Conservation (phyloP, 2,797 vertebrate species). For the Erpetoichthys calabaricus region DNA sequence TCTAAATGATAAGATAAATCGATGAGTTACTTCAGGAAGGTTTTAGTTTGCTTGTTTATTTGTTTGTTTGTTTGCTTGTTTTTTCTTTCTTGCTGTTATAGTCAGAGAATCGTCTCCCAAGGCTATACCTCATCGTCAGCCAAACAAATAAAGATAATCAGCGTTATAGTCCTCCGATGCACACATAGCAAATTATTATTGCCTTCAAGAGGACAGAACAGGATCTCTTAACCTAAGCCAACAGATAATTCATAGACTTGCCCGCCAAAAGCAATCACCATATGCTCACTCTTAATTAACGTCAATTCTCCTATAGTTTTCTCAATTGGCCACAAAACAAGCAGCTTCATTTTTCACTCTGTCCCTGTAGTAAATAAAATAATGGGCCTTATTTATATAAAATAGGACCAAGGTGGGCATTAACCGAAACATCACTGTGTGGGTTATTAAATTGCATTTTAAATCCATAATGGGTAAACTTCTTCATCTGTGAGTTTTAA, state of each 20-base stretch:
- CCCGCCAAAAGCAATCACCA: slow-evolving; percentile 1
- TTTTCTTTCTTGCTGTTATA: no score
- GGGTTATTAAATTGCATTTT: no score
- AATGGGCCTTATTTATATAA: background rate
- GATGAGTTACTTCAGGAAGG: slow-evolving; percentile 25
- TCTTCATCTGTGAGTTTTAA: no score
- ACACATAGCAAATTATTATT: background rate
- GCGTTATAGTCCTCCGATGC: background rate
- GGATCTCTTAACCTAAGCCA: background rate
- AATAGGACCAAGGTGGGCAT: background rate
- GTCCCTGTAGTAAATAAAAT: slow-evolving; percentile 3
- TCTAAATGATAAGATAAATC: slow-evolving; percentile 36
- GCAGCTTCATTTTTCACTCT: background rate
- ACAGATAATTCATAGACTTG: slow-evolving; percentile 2
- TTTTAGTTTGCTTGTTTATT: slow-evolving; percentile 9
- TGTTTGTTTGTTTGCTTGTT: no score
- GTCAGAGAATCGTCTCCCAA: slow-evolving; percentile 5
- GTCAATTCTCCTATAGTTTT: slow-evolving; percentile 1
- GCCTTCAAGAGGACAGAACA: slow-evolving; percentile 4
- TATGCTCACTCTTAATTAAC: slow-evolving; percentile 5
- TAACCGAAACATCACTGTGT: no score
- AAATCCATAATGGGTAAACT: no score
- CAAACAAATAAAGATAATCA: slow-evolving; percentile 5
- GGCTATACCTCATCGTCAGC: slow-evolving; percentile 14
- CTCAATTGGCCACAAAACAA: slow-evolving; percentile 2